Conservation (phyloP, 2,113 vertebrate genomes). For the Perca fluviatilis region DNA sequence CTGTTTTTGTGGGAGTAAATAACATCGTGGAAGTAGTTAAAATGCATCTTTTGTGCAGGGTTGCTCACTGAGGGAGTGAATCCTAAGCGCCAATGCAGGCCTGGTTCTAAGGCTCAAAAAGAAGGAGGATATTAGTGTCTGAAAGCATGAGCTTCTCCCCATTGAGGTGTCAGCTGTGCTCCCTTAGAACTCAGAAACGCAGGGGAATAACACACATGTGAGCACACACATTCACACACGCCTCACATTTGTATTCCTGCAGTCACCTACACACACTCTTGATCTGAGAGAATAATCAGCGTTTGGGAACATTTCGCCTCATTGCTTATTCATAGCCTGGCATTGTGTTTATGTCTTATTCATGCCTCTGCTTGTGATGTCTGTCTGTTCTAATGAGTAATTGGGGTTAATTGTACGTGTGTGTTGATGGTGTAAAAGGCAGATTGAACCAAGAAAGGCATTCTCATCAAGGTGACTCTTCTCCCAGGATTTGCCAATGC, state of each 20-base stretch:
- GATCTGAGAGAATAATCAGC: slow-evolving; percentile 74
- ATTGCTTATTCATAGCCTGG: slow-evolving; percentile 75
- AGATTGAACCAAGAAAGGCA: slow-evolving; percentile 53
- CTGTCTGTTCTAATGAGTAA: slow-evolving; percentile 75
- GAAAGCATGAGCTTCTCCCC: slow-evolving; percentile 55
- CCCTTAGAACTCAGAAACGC: slow-evolving; percentile 46
- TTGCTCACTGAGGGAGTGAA: slow-evolving; percentile 23
- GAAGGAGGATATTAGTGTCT: slow-evolving; percentile 57
- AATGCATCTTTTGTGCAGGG: slow-evolving; percentile 39
- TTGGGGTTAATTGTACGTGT: slow-evolving; percentile 67
- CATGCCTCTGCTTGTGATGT: slow-evolving; percentile 58
- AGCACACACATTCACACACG: neutral
- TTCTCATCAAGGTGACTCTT: slow-evolving; percentile 50
- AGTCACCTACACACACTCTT: slow-evolving; percentile 62
- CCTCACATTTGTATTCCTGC: slow-evolving; percentile 49
- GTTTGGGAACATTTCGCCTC: slow-evolving; percentile 66
- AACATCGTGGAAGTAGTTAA: neutral
- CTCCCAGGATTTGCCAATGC: slow-evolving; percentile 19
- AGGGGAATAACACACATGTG: slow-evolving; percentile 40
- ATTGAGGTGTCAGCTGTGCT: slow-evolving; percentile 69
- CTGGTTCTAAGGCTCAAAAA: slow-evolving; percentile 29
- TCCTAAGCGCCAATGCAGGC: slow-evolving; percentile 9
- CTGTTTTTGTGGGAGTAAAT: slow-evolving; percentile 12
- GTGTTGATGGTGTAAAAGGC: slow-evolving; percentile 47
- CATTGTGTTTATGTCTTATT: slow-evolving; percentile 74